Conservation (phyloP, 2,888 invertebrate species). For the Leptura quadrifasciata region DNA sequence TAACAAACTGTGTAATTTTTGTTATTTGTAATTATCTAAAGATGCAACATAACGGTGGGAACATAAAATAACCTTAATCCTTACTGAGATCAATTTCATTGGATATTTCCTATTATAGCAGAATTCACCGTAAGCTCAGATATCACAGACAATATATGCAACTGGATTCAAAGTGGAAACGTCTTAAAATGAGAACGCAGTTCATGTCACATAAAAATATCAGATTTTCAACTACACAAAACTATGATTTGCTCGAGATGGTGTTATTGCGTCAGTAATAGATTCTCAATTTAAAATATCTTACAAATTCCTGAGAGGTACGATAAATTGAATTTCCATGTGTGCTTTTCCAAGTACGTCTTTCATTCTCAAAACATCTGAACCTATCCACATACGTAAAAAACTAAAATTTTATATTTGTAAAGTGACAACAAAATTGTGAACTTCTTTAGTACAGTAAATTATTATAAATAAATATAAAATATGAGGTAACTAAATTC, state of each 20-base stretch:
- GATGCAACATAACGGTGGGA: too few relatives aligned
- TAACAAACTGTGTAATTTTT: too few relatives aligned
- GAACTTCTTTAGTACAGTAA: too few relatives aligned
- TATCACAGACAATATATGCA: neutral
- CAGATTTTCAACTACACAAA: conserved; percentile 16
- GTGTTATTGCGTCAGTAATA: conserved; percentile 25
- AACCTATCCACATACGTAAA: neutral
- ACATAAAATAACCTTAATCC: neutral
- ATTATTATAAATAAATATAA: too few relatives aligned
- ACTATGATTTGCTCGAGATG: conserved; percentile 22
- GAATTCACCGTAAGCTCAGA: neutral
- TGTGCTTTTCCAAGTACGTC: conserved; percentile 16
- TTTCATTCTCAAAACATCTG: conserved; percentile 13
- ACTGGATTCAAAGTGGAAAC: conserved; percentile 1
- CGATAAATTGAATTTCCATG: conserved; percentile 35
- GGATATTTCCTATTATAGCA: neutral
- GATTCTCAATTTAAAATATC: conserved; percentile 31
- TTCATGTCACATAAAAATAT: conserved; percentile 25
- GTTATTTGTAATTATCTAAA: too few relatives aligned
- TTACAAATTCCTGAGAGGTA: conserved; percentile 29
- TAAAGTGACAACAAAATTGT: neutral
- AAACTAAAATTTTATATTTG: neutral
- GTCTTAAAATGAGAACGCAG: conserved; percentile 3
- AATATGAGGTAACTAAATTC: too few relatives aligned
- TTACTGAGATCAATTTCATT: neutral